A percentile compares a stretch with the other conserved stretches of the same genome.
phyloP scores from a whole-genome alignment of 2,888 invertebrate genomes.

The Troides helena region DNA sequence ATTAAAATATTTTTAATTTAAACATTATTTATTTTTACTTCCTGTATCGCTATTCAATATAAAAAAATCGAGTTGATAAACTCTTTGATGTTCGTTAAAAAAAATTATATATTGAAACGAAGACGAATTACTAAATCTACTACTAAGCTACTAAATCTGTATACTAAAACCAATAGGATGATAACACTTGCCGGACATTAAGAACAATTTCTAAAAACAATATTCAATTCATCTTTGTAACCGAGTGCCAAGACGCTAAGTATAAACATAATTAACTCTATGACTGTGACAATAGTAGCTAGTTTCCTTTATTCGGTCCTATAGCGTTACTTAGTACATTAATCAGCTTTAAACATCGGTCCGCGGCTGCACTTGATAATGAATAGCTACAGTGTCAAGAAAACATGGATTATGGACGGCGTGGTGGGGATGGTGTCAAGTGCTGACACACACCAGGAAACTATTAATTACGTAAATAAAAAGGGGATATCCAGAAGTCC shows the following conservation, averaged over 20 bases:
- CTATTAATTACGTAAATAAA: too few species aligned
- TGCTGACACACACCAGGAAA: too few species aligned
- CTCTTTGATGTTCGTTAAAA: too few species aligned
- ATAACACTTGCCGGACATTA: conserved; percentile 23
- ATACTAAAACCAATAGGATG: conserved; percentile 5
- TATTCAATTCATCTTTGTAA: conserved; percentile 22
- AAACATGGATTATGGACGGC: conserved; percentile 2
- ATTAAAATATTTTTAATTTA: too few species aligned
- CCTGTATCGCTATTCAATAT: too few species aligned
- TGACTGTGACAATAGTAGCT: neutral
- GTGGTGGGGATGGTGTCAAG: too few species aligned
- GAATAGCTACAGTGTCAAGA: conserved; percentile 17
- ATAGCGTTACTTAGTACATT: conserved; percentile 7
- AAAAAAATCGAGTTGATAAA: too few species aligned
- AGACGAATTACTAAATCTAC: too few species aligned
- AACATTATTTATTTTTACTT: too few species aligned
- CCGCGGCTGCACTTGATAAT: conserved; percentile 16
- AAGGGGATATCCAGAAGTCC: too few species aligned
- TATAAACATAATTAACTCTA: conserved; percentile 18
- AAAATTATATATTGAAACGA: too few species aligned
- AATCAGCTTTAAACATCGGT: conserved; percentile 10
- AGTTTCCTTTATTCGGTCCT: neutral
- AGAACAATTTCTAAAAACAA: conserved; percentile 20
- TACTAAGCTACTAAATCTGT: too few species aligned
- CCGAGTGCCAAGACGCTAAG: conserved; percentile 18